Conservation (phyloP, 2,888 invertebrate genomes). For the Luffia ferchaultella region DNA sequence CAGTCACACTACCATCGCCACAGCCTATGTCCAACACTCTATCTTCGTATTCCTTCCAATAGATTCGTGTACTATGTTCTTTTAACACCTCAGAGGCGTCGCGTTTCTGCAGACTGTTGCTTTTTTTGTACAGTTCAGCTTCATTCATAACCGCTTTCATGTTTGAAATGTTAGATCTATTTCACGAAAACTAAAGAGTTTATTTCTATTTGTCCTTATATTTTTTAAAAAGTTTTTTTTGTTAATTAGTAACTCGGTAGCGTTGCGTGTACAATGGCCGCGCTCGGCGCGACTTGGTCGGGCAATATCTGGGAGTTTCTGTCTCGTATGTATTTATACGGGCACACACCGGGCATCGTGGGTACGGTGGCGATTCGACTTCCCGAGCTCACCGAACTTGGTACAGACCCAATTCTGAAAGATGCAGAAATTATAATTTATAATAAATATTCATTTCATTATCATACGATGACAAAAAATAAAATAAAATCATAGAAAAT, state of each 20-base stretch:
- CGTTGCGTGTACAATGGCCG: slow-evolving; percentile 36
- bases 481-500: too few relatives aligned
- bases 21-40: slow-evolving; percentile 76
- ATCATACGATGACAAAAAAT: too few relatives aligned
- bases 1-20: slow-evolving; percentile 76
- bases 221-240: slow-evolving; percentile 7
- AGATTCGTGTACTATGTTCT: slow-evolving; percentile 66
- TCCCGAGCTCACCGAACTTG: too few relatives aligned
- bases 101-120: slow-evolving; percentile 73
- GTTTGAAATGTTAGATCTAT: slow-evolving; percentile 6
- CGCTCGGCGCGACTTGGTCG: slow-evolving; percentile 41
- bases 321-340: slow-evolving; percentile 48
- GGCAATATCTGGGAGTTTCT: slow-evolving; percentile 31
- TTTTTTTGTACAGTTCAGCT: slow-evolving; percentile 68
- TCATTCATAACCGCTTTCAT: slow-evolving; percentile 20
- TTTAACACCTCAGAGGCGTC: slow-evolving; percentile 69
- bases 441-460: too few relatives aligned
- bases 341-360: not conserved
- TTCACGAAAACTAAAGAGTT: not conserved
- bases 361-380: not conserved
- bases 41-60: slow-evolving; percentile 58
- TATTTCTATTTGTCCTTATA: not conserved
- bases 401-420: too few relatives aligned
- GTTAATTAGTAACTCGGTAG: slow-evolving; percentile 18
- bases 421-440: too few relatives aligned